These are phyloP conservation scores for Thymelicus acteon DNA, from an alignment of 2,888 invertebrate genomes.

Conservation along the genomic window DNA sequence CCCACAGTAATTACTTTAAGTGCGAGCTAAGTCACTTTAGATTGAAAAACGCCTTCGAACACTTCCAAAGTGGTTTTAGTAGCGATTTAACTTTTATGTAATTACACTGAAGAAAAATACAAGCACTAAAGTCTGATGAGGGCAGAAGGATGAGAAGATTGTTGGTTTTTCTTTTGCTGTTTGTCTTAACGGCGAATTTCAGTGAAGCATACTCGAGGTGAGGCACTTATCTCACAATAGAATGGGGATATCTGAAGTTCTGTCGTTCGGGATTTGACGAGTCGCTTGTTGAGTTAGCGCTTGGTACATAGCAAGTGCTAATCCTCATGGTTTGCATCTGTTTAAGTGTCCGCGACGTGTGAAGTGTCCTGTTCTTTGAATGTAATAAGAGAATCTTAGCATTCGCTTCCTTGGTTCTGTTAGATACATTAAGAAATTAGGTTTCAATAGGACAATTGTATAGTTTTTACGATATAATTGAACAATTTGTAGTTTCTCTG, in stretches of 20 bases:
- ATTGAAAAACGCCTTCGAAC: conserved; percentile 25
- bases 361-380: background rate
- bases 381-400: background rate
- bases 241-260: conserved; percentile 13
- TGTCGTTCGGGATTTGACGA: conserved; percentile 12
- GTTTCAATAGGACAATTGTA: too few relatives aligned
- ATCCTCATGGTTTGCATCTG: background rate
- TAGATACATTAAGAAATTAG: too few relatives aligned
- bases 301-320: conserved; percentile 12
- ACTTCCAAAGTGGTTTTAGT: conserved; percentile 20
- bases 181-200: background rate
- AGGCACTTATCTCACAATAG: conserved; percentile 11
- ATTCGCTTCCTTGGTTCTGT: too few relatives aligned
- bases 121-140: conserved; percentile 4
- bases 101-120: conserved; percentile 14
- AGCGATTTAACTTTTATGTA: conserved; percentile 10
- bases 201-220: conserved; percentile 21
- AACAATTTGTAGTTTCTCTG: too few relatives aligned
- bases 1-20: conserved; percentile 19
- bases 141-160: background rate
- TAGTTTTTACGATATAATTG: too few relatives aligned
- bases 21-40: conserved; percentile 18
- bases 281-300: background rate
- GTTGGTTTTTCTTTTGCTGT: conserved; percentile 3
- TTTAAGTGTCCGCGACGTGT: background rate